Evolutionary conservation across 2,797 vertebrate genomes (phyloP).

Genomic region (Mormyrops boulengeri): DNA sequence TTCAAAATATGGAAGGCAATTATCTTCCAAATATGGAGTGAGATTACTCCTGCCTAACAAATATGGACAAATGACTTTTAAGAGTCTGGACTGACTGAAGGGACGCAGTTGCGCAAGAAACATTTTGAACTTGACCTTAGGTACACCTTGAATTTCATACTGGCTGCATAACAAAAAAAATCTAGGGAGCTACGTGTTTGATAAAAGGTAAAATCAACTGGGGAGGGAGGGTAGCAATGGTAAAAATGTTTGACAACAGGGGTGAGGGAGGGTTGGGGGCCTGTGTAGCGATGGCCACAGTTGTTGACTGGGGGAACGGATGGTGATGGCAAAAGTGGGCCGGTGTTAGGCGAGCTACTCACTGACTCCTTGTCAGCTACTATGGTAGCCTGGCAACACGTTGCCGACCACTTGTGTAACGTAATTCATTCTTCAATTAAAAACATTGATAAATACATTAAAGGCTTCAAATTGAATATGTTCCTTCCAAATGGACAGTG

Average conservation of each 20-base stretch:
- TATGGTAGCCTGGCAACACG: background rate
- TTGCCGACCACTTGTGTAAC: background rate
- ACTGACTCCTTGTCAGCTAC: background rate
- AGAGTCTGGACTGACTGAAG: background rate
- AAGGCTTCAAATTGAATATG: background rate
- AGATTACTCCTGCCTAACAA: background rate
- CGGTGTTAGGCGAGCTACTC: background rate
- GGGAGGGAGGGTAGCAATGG: background rate
- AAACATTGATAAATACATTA: background rate
- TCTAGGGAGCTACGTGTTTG: background rate
- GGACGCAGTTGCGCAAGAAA: background rate
- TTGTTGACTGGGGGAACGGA: background rate
- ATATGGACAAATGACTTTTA: background rate
- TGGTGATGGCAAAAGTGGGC: background rate
- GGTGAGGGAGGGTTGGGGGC: background rate
- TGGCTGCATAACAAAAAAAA: background rate
- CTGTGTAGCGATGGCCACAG: background rate
- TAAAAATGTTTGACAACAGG: background rate
- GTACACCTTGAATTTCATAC: background rate
- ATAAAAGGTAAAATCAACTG: background rate
- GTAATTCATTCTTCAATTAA: background rate
- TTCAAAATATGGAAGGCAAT: background rate
- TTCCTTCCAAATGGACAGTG: background rate
- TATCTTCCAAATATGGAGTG: background rate
- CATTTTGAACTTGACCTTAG: background rate